Evolutionary conservation across 1,140 invertebrate genomes (phyloP), one percentile per base, ranked within the genome.

Genomic region (Adelges cooleyi): DNA sequence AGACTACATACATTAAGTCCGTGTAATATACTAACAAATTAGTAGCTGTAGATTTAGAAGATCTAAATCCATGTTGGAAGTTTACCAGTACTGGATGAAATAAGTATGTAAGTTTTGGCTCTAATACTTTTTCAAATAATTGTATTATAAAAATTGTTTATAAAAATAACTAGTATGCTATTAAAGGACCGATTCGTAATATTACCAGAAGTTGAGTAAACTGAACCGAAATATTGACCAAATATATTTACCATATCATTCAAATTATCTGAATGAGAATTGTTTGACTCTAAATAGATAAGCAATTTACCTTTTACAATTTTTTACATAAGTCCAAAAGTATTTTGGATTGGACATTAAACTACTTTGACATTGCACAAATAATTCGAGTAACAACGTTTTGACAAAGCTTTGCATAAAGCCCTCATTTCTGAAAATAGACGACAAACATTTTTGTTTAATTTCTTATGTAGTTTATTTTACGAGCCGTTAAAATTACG

Each of bases 81-180:
- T 42, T 17, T 42, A 42, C 40, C 3, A 42, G 40, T n/a, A 42
- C 17, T 42, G 40, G 40, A 13, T 3, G 3, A 4, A 6, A 42
- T n/a, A 42, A 42, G 13, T 42, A 42, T 42, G 4, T 42, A 42
- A 42, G 40, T 42, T 42, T 42, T 42, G 40, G 40, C 13, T n/a
- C 13, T 42, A 42, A 42, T 42, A 42, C 3, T 42, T 56, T 36
- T 23, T 56, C 53, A 42, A 56, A 42, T 56, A 56, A 42, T 56
- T 56, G 38, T 4, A 27, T 22, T 33, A 49, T 65, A 65, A 38
- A 36, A 8, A 65, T n/a, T 13, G 56, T 36, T n/a, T n/a, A 65
- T 22, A 8, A n/a, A 65, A n/a, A 20, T 38, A 65, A 27, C 36
- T 44, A 36, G 40, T 38, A 50, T 50, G 48, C 9, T 22, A 18